Conservation (phyloP, 1,140 invertebrate species). For the Drosophila ironensis region DNA sequence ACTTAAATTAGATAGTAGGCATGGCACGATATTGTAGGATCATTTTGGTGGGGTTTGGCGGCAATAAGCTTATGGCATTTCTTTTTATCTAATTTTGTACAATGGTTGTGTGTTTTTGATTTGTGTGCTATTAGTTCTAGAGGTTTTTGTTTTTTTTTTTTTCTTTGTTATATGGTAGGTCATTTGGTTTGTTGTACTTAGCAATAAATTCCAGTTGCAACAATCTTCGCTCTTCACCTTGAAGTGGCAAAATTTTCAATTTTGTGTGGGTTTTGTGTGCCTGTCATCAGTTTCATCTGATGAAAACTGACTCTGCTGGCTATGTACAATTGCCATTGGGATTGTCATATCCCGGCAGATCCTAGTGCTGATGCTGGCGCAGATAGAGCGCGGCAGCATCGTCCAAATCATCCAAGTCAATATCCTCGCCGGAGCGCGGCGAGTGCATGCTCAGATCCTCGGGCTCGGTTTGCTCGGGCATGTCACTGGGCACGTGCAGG, state of each 20-base stretch:
- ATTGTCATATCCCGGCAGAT: no score
- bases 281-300: conserved; percentile 58
- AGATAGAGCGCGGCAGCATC: conserved; percentile 75
- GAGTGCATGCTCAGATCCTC: conserved; percentile 90
- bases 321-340: conserved; percentile 33
- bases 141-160: no score
- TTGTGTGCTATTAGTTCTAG: conserved; percentile 55
- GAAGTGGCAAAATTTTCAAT: conserved; percentile 39
- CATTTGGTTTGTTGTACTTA: conserved; percentile 66
- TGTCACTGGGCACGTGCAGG: conserved; percentile 71
- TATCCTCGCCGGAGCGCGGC: conserved; percentile 72
- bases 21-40: conserved; percentile 64
- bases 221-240: conserved; percentile 16
- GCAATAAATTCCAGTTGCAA: conserved; percentile 72
- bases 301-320: conserved; percentile 41
- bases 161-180: conserved; percentile 11
- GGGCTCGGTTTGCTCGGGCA: conserved; percentile 92
- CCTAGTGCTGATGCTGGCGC: conserved; percentile 56
- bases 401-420: conserved; percentile 79
- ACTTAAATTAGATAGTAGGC: conserved; percentile 36
- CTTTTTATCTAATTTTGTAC: conserved; percentile 59
- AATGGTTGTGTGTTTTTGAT: conserved; percentile 47
- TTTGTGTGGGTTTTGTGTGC: conserved; percentile 9
- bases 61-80: conserved; percentile 26
- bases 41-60: conserved; percentile 38